Evolutionary conservation across 2,797 vertebrate species (phyloP), one percentile per base, ranked within the genome.

Genomic region (Gallirallus australis): DNA sequence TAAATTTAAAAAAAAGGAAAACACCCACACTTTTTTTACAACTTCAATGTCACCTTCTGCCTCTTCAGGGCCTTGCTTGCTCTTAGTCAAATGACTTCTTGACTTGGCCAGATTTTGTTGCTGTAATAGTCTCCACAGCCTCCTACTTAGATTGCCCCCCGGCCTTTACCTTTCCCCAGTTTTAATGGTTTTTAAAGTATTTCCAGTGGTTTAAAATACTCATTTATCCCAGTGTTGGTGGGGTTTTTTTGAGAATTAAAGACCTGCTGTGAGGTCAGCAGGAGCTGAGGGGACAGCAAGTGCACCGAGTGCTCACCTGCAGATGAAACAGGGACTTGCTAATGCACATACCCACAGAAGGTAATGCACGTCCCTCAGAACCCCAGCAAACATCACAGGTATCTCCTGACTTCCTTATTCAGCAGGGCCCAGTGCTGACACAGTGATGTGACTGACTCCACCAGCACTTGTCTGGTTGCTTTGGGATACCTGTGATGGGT

Each of bases 1-100:
- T 11, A 17, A 70, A 89, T 7, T 50, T 20, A 50, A 50, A 50
- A 50, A 48, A 24, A 14, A 39, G 42, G 19, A 45, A 45, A 3
- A 12, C 9, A 23, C 7, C 7, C 19, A 39, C 8, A 12, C 23
- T 33, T 65, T 48, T 48, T 23, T 23, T 3, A 3, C 0, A 0
- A 53, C 24, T 15, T 64, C 57, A 50, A 3, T 60, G 39, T 35
- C 11, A 28, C 31, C 35, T n/a, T 54, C 40, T 80, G 56, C 35
- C 25, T 57, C 0, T 12, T 23, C 4, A 35, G 33, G 60, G 33
- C 56, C 61, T 11, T 64, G 40, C 57, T 48, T 39, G 24, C 18
- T 60, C 24, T 35, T 24, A 24, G 13, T 23, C 20, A 65, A 40
- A 35, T 28, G 45, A 33, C 35, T 33, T 33, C 27, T 56, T 25